A percentile compares a stretch with the other conserved stretches of the same genome.
Evolutionary conservation across 2,113 vertebrate genomes (phyloP).

Genomic region (Numenius arquata): DNA sequence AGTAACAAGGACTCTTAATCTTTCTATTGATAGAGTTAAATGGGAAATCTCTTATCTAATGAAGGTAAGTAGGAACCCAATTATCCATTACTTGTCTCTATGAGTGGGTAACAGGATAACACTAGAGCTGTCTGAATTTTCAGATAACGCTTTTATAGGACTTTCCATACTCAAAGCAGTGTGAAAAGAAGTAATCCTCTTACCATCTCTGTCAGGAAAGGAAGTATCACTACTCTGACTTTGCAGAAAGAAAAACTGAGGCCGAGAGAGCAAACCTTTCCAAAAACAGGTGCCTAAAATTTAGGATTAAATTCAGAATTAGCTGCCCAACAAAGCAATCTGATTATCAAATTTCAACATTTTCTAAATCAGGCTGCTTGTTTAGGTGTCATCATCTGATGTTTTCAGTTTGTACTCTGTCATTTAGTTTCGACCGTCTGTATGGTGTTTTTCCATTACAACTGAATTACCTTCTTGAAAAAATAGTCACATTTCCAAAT

Average conservation of each 20-base stretch:
- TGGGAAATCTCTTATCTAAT: slow-evolving; percentile 27
- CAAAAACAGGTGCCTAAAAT: neutral
- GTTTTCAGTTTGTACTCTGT: neutral
- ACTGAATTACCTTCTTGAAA: neutral
- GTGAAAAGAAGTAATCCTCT: neutral
- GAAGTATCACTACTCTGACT: neutral
- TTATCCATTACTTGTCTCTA: slow-evolving; percentile 9
- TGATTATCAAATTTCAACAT: neutral
- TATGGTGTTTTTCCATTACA: neutral
- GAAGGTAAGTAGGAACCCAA: slow-evolving; percentile 15
- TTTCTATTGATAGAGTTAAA: slow-evolving; percentile 11
- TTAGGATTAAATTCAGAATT: neutral
- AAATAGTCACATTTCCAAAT: neutral
- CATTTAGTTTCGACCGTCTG: neutral
- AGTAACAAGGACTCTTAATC: slow-evolving; percentile 35
- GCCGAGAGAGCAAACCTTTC: neutral
- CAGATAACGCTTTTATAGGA: neutral
- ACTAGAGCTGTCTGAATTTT: neutral
- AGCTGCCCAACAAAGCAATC: neutral
- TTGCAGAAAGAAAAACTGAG: neutral
- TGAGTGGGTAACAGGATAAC: slow-evolving; percentile 6
- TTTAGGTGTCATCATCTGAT: neutral
- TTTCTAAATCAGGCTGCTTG: neutral
- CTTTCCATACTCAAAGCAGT: neutral
- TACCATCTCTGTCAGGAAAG: neutral